Evolutionary conservation across 1,140 invertebrate species (phyloP), one percentile per base, ranked within the genome.

Genomic region (Nasonia longicornis): DNA sequence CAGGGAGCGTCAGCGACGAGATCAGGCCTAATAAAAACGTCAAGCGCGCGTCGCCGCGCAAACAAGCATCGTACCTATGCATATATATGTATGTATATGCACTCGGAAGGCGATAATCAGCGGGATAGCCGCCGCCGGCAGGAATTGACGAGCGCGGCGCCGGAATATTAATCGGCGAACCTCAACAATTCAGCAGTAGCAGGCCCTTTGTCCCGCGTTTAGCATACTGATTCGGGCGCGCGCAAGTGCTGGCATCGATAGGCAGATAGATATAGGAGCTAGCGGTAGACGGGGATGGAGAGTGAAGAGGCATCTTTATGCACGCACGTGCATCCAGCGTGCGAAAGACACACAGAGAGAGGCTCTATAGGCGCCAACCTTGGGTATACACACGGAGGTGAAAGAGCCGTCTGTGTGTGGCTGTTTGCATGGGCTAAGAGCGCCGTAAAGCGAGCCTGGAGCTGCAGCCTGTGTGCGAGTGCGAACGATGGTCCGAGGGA

Each of bases 161-260:
- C 20, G 42, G 66, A 67, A 77, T 66, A 77, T 66, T 45, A 77
- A 67, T 77, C 35, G 58, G 16, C 8, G 8, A 11, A 22, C 64
- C 69, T 48, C 0, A 42, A 63, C n/a, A 22, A n/a, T 73, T n/a
- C 63, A 72, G 1, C 31, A 1, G 1, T 35, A 16, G 22, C 38
- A 12, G 14, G 26, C 14, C 26, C 42, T 31, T n/a, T 74, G 29
- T 20, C 7, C 70, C 3, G 11, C 63, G 3, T 35, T 14, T 14
- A 11, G 70, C 74, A 69, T 64, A 69, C 63, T 26, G 42, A 70
- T 42, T 20, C 26, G 63, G n/a, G 3, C 75, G 29, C 38, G 7
- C 38, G 38, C 38, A 26, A 26, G 26, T 1, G 26, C 26, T 38
- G 38, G 8, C 38, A 38, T 75, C 26, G 58, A 12, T 22, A 20